These are phyloP conservation scores for Donacobius atricapilla DNA, from an alignment of 2,113 vertebrate genomes.

Conservation along the genomic window DNA sequence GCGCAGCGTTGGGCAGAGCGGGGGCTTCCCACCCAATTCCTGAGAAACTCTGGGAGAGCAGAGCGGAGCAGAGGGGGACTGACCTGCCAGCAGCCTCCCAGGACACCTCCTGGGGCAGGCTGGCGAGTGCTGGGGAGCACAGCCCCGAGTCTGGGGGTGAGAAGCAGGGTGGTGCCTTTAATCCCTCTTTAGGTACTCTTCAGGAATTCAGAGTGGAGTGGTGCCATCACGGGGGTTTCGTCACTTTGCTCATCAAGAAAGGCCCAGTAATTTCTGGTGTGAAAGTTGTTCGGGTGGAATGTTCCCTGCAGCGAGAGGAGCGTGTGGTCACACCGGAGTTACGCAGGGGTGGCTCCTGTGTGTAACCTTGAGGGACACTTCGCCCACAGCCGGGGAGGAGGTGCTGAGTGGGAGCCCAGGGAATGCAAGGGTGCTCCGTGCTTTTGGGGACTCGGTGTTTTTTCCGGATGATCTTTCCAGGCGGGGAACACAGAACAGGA, in stretches of 20 bases:
- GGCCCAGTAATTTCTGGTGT: background rate
- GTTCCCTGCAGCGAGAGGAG: background rate
- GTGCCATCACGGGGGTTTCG: background rate
- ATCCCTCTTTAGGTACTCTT: accelerated
- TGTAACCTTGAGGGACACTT: accelerated
- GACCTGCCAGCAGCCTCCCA: background rate
- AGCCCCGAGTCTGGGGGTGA: background rate
- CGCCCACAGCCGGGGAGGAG: background rate
- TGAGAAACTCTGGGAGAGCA: background rate
- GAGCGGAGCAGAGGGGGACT: background rate
- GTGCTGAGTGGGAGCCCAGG: background rate
- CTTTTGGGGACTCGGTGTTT: accelerated
- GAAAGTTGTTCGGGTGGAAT: background rate
- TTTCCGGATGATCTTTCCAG: background rate
- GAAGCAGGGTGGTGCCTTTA: background rate
- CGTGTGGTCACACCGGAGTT: background rate
- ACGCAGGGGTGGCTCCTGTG: background rate
- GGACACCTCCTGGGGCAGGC: background rate
- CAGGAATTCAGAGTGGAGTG: background rate
- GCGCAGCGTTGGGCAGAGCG: background rate
- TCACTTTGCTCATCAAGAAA: background rate
- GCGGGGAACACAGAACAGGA: background rate
- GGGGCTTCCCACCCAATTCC: background rate
- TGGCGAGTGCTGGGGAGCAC: background rate
- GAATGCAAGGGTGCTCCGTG: accelerated